Evolutionary conservation across 1,140 invertebrate species (phyloP).

Genomic region (Drosophila tristis): DNA sequence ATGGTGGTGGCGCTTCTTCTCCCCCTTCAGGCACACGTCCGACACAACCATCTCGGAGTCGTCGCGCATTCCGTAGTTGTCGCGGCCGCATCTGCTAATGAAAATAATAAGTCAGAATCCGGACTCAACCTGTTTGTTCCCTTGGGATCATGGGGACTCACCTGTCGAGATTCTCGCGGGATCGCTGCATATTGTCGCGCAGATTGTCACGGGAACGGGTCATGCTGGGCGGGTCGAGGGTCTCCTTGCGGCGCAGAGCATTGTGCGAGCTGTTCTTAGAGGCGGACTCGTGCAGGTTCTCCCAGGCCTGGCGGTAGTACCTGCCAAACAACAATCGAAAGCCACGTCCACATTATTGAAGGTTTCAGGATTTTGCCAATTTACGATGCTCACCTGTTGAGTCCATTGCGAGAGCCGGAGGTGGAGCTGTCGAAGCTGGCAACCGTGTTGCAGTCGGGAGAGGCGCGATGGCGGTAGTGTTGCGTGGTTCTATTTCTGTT

Average conservation of each 20-base stretch:
- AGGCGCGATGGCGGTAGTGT: conserved; percentile 93
- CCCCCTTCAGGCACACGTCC: conserved; percentile 87
- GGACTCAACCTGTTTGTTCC: background rate
- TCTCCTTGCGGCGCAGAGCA: conserved; percentile 88
- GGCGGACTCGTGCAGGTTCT: conserved; percentile 94
- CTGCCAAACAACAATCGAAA: conserved; percentile 30
- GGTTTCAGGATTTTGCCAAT: background rate
- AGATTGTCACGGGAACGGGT: conserved; percentile 83
- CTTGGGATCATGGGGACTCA: conserved; percentile 19
- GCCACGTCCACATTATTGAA: too few relatives aligned
- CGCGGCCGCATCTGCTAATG: conserved; percentile 76
- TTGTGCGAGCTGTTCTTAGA: conserved; percentile 84
- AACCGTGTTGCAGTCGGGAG: conserved; percentile 94
- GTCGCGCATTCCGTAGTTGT: conserved; percentile 89
- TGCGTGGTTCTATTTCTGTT: conserved; percentile 90
- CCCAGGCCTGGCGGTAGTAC: conserved; percentile 95
- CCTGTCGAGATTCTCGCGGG: conserved; percentile 85
- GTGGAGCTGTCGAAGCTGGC: conserved; percentile 94
- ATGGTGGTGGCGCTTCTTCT: conserved; percentile 92
- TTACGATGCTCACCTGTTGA: conserved; percentile 88
- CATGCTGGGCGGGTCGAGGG: conserved; percentile 87
- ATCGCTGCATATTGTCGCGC: conserved; percentile 83
- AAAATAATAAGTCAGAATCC: background rate
- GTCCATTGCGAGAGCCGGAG: conserved; percentile 91
- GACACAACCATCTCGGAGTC: conserved; percentile 92